phyloP scores from a whole-genome alignment of 2,113 vertebrate genomes.

The Upupa epops region DNA sequence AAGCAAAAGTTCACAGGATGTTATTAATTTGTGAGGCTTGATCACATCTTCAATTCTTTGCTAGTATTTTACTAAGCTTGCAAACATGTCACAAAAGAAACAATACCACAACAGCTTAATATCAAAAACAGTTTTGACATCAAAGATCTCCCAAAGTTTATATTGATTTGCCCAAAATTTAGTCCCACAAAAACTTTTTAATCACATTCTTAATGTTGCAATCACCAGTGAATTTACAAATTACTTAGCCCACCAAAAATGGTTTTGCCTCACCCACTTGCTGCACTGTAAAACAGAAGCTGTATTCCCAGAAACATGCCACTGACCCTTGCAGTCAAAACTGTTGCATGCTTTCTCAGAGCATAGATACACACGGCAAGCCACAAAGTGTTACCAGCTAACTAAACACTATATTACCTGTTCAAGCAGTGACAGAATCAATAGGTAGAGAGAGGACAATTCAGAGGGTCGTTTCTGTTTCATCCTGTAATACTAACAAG shows the following conservation, averaged over 20 bases:
- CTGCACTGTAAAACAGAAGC: neutral
- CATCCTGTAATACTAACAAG: neutral
- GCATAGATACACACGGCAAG: neutral
- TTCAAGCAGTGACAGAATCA: neutral
- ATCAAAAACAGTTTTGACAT: neutral
- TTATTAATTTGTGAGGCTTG: conserved; percentile 13
- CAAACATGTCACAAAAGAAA: neutral
- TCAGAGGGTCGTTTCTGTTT: neutral
- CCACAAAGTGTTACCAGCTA: neutral
- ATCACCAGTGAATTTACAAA: neutral
- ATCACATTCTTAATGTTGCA: neutral
- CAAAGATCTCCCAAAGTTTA: neutral
- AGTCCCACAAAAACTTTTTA: neutral
- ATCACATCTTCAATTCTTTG: neutral
- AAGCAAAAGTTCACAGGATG: conserved; percentile 32
- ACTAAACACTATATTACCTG: neutral
- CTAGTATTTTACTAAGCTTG: neutral
- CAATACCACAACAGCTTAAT: neutral
- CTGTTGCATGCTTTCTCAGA: neutral
- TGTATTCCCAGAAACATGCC: neutral
- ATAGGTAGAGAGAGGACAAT: neutral
- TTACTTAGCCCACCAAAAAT: neutral
- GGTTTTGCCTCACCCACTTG: neutral
- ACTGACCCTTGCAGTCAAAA: neutral
- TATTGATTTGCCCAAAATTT: neutral